phyloP scores from a whole-genome alignment of 2,888 invertebrate genomes.

The Drosophila rellima region DNA sequence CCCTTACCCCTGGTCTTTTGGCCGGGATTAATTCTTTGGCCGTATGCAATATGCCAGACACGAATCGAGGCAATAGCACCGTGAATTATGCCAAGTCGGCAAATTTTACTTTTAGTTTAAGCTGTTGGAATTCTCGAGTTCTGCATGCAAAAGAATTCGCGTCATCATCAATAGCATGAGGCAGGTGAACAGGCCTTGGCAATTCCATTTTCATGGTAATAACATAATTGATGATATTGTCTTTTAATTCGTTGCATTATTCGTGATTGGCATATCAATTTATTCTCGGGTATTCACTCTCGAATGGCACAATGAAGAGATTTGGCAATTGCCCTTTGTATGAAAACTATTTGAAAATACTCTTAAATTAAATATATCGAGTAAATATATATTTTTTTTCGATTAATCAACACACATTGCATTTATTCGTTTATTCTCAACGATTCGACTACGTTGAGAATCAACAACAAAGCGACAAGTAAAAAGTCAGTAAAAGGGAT shows the following conservation, averaged over 20 bases:
- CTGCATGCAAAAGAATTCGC: slow-evolving; percentile 50
- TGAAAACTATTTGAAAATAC: background rate
- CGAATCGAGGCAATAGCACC: slow-evolving; percentile 54
- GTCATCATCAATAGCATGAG: slow-evolving; percentile 23
- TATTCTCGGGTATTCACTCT: slow-evolving; percentile 24
- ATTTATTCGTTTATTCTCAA: slow-evolving; percentile 39
- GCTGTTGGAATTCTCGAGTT: slow-evolving; percentile 57
- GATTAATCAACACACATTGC: slow-evolving; percentile 33
- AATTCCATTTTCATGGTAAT: slow-evolving; percentile 75
- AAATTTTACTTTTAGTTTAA: slow-evolving; percentile 31
- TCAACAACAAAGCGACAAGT: slow-evolving; percentile 46
- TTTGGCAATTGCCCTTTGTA: slow-evolving; percentile 27
- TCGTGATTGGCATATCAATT: slow-evolving; percentile 74
- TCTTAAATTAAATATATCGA: background rate
- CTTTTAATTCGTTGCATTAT: slow-evolving; percentile 84
- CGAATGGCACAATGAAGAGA: slow-evolving; percentile 23
- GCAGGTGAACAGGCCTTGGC: slow-evolving; percentile 20
- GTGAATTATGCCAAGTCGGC: slow-evolving; percentile 61
- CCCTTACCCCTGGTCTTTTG: slow-evolving; percentile 6
- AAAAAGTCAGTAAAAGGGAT: slow-evolving; percentile 54
- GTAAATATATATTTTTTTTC: slow-evolving; percentile 2
- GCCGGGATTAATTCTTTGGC: background rate
- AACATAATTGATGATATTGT: slow-evolving; percentile 86
- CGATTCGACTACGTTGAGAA: slow-evolving; percentile 22
- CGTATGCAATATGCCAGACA: slow-evolving; percentile 68